Conservation (phyloP, 2,888 invertebrate species). For the Ceramica pisi region DNA sequence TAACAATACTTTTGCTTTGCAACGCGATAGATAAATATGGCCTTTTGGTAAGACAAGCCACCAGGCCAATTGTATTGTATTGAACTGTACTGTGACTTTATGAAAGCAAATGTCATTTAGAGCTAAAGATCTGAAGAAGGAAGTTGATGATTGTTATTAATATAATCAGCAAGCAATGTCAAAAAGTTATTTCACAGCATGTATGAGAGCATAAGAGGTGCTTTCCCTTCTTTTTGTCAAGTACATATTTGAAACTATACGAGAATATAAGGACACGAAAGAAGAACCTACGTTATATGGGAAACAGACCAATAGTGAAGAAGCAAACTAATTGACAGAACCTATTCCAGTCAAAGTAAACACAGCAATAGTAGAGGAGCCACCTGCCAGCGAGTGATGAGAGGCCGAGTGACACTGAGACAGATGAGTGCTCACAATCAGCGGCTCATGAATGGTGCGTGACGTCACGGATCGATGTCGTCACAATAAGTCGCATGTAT, state of each 20-base stretch:
- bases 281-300: not conserved
- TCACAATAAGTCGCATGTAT: slow-evolving; percentile 72
- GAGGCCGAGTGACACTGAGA: not conserved
- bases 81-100: too few species aligned
- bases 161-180: too few species aligned
- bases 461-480: slow-evolving; percentile 68
- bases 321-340: not conserved
- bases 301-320: too few species aligned
- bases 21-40: not conserved
- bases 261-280: not conserved
- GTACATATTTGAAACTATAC: not conserved
- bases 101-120: too few species aligned
- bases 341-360: not conserved
- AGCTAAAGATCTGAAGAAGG: too few species aligned
- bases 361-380: not conserved
- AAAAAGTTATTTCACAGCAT: not conserved
- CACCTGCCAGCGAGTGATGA: not conserved
- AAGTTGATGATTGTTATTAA: too few species aligned
- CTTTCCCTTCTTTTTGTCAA: too few species aligned
- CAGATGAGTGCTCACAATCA: slow-evolving; percentile 38
- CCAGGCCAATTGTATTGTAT: not conserved
- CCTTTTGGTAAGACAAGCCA: not conserved
- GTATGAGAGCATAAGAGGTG: not conserved
- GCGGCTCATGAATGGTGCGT: slow-evolving; percentile 63
- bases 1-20: not conserved